These are phyloP conservation scores for Sclerurus mexicanus DNA, from an alignment of 2,113 vertebrate species.

Conservation along the genomic window DNA sequence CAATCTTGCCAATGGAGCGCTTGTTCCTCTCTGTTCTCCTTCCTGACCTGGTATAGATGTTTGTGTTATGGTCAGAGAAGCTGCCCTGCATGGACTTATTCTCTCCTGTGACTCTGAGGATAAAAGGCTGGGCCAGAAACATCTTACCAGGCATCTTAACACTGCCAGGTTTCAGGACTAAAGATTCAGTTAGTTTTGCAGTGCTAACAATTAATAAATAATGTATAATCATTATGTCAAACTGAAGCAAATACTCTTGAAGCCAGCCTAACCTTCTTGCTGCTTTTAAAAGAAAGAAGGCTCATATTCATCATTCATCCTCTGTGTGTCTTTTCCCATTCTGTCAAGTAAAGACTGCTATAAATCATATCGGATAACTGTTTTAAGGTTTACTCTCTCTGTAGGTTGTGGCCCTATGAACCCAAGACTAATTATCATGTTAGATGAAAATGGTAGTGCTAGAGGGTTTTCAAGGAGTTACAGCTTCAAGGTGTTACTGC, in stretches of 20 bases:
- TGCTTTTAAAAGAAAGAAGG: not conserved
- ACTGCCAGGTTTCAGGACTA: not conserved
- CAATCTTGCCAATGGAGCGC: rapidly evolving
- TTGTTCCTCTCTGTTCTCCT: not conserved
- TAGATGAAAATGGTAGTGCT: not conserved
- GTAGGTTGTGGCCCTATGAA: not conserved
- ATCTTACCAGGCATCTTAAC: not conserved
- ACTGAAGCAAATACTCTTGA: not conserved
- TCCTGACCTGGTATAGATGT: not conserved
- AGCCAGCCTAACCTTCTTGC: not conserved
- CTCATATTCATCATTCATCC: not conserved
- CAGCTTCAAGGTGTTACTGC: not conserved
- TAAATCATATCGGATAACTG: not conserved
- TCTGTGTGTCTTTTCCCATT: not conserved
- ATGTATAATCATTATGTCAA: rapidly evolving
- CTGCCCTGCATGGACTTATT: not conserved
- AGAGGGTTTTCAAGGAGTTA: not conserved
- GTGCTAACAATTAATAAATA: not conserved
- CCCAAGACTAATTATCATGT: not conserved
- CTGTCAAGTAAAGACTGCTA: not conserved
- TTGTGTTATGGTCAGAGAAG: not conserved
- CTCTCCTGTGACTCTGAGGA: not conserved
- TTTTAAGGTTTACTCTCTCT: not conserved
- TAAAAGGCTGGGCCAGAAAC: not conserved
- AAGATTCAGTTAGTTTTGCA: not conserved